phyloP scores from a whole-genome alignment of 2,797 vertebrate species.

The Helarctos malayanus region DNA sequence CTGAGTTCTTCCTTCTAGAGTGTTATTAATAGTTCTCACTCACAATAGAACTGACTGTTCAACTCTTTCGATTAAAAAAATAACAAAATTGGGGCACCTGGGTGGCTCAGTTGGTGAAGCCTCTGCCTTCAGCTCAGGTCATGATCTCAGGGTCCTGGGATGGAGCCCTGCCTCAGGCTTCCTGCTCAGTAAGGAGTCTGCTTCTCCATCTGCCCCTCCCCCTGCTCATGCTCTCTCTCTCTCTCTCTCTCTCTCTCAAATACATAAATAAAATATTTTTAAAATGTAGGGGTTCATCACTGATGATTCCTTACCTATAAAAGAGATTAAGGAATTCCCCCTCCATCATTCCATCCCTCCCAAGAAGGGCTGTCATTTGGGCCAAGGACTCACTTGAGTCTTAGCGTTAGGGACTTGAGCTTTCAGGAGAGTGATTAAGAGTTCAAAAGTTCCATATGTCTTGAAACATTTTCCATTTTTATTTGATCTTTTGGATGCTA shows the following conservation, averaged over 20 bases:
- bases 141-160: background rate
- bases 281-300: background rate
- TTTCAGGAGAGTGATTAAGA: background rate
- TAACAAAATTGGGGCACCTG: background rate
- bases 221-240: background rate
- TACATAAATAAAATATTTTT: background rate
- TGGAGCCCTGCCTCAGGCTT: background rate
- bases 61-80: background rate
- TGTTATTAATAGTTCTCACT: background rate
- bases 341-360: background rate
- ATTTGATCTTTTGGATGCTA: background rate
- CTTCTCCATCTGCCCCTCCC: background rate
- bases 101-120: background rate
- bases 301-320: background rate
- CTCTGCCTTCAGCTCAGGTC: background rate
- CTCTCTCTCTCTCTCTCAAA: background rate
- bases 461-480: background rate
- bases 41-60: background rate
- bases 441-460: background rate
- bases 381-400: background rate
- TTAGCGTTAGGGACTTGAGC: background rate
- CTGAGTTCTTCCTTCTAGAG: background rate
- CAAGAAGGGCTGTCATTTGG: background rate
- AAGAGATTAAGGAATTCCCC: fast-evolving
- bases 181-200: background rate